Evolutionary conservation across 2,888 invertebrate species (phyloP), one percentile per base, ranked within the genome.

Genomic region (Oscheius myriophilus): DNA sequence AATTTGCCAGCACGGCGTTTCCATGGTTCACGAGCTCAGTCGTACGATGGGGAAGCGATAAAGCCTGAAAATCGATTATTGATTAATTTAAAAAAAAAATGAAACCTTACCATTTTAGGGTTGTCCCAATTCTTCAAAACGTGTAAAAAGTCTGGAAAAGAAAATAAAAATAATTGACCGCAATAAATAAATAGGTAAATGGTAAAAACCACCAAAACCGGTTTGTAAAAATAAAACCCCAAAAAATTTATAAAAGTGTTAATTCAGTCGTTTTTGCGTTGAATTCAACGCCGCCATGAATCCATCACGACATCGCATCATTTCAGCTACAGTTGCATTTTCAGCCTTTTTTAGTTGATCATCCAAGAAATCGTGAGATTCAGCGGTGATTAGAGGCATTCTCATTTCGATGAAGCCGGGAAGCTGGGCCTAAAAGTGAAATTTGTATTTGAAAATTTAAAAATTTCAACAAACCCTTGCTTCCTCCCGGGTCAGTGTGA

Each of bases 11-110:
- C 16, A 55, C 16, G n/a, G 16, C n/a, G 21, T 55, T 55, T 4
- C 55, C 55, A 33, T 55, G 55, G 39, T 55, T 43, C 16, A 16
- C 16, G 16, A 43, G n/a, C n/a, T n/a, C n/a, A n/a, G n/a, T n/a
- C n/a, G n/a, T n/a, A n/a, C n/a, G n/a, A n/a, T n/a, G n/a, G n/a
- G n/a, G n/a, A n/a, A n/a, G n/a, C n/a, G n/a, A n/a, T n/a, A n/a
- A n/a, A n/a, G n/a, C n/a, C n/a, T n/a, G n/a, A n/a, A n/a, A n/a
- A n/a, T n/a, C n/a, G n/a, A n/a, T n/a, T n/a, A n/a, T n/a, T n/a
- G n/a, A n/a, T n/a, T n/a, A n/a, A n/a, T n/a, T n/a, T n/a, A n/a
- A n/a, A n/a, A n/a, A n/a, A n/a, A n/a, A n/a, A n/a, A n/a, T n/a
- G n/a, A n/a, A n/a, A n/a, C n/a, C n/a, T n/a, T n/a, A n/a, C n/a